Percentiles rank a stretch among this genome's conserved stretches.
These are phyloP conservation scores for Pterostichus niger DNA, from an alignment of 2,888 invertebrate species.

Conservation along the genomic window DNA sequence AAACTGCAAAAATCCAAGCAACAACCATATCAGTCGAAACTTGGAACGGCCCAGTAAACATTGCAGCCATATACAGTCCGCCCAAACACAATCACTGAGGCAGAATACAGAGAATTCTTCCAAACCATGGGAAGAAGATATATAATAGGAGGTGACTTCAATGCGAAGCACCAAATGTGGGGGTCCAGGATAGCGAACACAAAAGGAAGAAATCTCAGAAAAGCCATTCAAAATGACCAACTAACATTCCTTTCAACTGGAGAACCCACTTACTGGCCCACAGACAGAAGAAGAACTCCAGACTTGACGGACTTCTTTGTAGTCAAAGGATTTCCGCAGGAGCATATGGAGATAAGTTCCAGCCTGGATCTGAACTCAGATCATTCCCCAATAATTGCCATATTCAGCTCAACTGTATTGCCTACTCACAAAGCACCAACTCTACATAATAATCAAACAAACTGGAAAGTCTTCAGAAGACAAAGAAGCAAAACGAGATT, in stretches of 20 bases:
- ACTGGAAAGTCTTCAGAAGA: conserved; percentile 16
- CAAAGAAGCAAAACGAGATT: not conserved
- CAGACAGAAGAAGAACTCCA: conserved; percentile 4
- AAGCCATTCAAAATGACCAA: not conserved
- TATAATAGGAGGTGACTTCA: conserved; percentile 20
- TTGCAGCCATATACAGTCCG: conserved; percentile 1
- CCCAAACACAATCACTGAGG: not conserved
- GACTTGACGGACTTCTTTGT: conserved; percentile 38
- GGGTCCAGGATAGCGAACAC: conserved; percentile 54
- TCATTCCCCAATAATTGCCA: conserved; percentile 17
- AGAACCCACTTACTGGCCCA: not conserved
- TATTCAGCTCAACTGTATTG: not conserved
- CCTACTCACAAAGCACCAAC: not conserved
- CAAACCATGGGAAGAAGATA: conserved; percentile 25
- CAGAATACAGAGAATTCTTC: no score
- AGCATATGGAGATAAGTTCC: conserved; percentile 5
- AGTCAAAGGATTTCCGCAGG: conserved; percentile 5
- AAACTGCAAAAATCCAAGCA: no score
- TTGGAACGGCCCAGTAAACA: not conserved
- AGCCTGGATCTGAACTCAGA: conserved; percentile 21
- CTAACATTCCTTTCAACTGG: not conserved
- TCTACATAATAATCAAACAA: conserved; percentile 32
- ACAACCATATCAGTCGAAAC: conserved; percentile 3
- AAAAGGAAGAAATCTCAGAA: not conserved
- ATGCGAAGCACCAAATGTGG: conserved; percentile 52